Conservation (phyloP, 2,797 vertebrate species). For the Oreochromis mossambicus region DNA sequence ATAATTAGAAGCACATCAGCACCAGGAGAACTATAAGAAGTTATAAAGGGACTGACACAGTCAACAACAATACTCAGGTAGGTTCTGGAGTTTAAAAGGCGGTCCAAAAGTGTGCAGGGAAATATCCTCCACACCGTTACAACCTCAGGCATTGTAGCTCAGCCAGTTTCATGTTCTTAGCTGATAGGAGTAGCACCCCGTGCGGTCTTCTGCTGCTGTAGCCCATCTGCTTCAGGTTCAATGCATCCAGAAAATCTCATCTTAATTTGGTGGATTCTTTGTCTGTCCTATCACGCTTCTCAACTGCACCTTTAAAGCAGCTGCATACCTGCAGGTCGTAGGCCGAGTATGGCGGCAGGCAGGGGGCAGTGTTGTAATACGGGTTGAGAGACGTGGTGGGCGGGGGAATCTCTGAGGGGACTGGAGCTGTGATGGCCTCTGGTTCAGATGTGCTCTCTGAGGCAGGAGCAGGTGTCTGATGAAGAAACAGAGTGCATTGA, state of each 20-base stretch:
- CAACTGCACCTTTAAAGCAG: not conserved
- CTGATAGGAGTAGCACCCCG: not conserved
- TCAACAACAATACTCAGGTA: not conserved
- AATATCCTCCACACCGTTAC: not conserved
- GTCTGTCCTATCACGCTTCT: not conserved
- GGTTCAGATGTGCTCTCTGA: slow-evolving; percentile 84
- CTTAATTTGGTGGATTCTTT: not conserved
- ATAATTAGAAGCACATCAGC: not conserved
- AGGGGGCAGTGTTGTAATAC: slow-evolving; percentile 89
- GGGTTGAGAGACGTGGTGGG: slow-evolving; percentile 82
- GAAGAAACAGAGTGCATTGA: not conserved
- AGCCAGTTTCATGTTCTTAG: not conserved
- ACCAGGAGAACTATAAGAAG: not conserved
- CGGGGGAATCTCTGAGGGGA: slow-evolving; percentile 78
- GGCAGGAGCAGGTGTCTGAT: slow-evolving; percentile 83
- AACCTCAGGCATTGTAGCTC: not conserved
- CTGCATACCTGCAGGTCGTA: slow-evolving; percentile 91
- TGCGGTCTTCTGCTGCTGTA: not conserved
- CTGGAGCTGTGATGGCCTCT: slow-evolving; percentile 81
- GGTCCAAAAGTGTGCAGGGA: not conserved
- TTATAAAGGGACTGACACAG: not conserved
- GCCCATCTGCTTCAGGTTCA: not conserved
- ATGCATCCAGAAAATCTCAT: not conserved
- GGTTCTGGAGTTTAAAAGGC: not conserved
- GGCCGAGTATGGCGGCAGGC: slow-evolving; percentile 93